phyloP scores from a whole-genome alignment of 2,797 vertebrate genomes.

The Arctocebus calabarensis region DNA sequence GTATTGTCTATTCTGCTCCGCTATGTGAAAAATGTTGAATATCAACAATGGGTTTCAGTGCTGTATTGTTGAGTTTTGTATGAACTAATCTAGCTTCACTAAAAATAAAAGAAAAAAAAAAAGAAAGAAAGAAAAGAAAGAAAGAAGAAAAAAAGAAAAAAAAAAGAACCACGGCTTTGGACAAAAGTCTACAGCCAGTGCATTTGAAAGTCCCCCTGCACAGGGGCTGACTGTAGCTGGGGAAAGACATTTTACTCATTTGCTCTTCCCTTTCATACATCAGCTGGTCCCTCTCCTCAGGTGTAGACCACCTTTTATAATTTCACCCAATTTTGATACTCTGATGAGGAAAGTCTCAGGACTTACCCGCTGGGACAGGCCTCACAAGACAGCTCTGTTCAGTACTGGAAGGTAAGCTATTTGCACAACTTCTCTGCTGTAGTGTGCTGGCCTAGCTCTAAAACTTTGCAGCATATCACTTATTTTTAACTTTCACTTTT shows the following conservation, averaged over 20 bases:
- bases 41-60: constrained; percentile 99
- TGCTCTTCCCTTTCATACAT: constrained; percentile 88
- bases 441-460: constrained; percentile 87
- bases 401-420: constrained; percentile 91
- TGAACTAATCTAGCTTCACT: constrained; percentile 99
- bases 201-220: constrained; percentile 97
- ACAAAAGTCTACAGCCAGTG: constrained; percentile 99
- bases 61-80: constrained; percentile 99
- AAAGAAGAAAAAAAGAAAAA: constrained; percentile 82
- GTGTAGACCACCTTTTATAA: constrained; percentile 86
- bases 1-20: constrained; percentile 99
- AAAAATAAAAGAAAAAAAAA: constrained; percentile 94
- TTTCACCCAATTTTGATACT: constrained; percentile 86
- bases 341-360: constrained; percentile 88
- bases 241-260: constrained; percentile 91
- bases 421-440: constrained; percentile 86
- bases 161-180: constrained; percentile 96
- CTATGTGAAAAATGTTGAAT: constrained; percentile 99
- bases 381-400: constrained; percentile 88
- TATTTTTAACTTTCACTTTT: constrained; percentile 77
- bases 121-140: constrained; percentile 86
- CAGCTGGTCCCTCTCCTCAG: constrained; percentile 88
- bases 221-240: constrained; percentile 93
- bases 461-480: constrained; percentile 86
- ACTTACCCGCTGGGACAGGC: constrained; percentile 89